phyloP scores from a whole-genome alignment of 2,113 vertebrate genomes.

The Ophthalmolycus amberensis region DNA sequence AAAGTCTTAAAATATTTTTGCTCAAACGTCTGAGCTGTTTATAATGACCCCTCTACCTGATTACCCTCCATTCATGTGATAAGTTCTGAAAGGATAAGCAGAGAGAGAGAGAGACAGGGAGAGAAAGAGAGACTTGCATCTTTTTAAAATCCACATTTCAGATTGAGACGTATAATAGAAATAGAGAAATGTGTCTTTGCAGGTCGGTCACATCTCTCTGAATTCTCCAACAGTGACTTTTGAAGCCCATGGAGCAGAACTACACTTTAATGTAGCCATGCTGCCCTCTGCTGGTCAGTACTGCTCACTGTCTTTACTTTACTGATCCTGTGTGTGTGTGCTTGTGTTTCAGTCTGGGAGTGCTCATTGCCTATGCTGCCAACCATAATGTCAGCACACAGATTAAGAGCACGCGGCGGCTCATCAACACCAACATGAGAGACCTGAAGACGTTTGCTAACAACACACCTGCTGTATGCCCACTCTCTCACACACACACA shows the following conservation, averaged over 20 bases:
- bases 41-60: background rate
- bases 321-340: slow-evolving; percentile 5
- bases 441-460: slow-evolving; percentile 90
- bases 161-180: background rate
- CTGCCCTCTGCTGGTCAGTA: slow-evolving; percentile 60
- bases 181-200: background rate
- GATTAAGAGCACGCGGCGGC: slow-evolving; percentile 83
- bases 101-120: too few relatives aligned
- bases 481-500: slow-evolving; percentile 2
- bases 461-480: slow-evolving; percentile 87
- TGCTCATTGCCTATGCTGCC: slow-evolving; percentile 87
- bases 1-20: background rate
- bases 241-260: background rate
- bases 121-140: too few relatives aligned
- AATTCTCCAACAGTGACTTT: background rate
- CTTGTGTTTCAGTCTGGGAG: slow-evolving; percentile 85
- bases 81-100: background rate
- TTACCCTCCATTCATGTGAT: background rate
- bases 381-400: slow-evolving; percentile 90
- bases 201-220: background rate
- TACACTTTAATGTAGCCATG: background rate
- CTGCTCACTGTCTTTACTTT: background rate
- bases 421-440: slow-evolving; percentile 91
- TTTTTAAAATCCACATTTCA: background rate
- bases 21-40: background rate